phyloP scores from a whole-genome alignment of 2,113 vertebrate genomes.

The Macquaria ambigua region DNA sequence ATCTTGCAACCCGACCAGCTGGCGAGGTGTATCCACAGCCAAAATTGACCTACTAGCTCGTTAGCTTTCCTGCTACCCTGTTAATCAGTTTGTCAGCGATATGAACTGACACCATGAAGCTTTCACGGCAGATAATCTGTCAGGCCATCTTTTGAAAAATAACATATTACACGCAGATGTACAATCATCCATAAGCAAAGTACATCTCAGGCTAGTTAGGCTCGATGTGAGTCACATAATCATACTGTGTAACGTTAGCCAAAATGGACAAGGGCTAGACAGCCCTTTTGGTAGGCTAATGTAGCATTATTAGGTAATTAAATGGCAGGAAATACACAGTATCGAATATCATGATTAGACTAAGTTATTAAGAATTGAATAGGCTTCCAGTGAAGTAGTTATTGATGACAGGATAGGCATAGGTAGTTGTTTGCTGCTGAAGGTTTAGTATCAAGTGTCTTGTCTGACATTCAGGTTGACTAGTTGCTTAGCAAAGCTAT shows the following conservation, averaged over 20 bases:
- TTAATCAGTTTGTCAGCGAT: constrained; percentile 25
- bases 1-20: constrained; percentile 78
- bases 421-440: background rate
- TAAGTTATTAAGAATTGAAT: background rate
- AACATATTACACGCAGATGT: background rate
- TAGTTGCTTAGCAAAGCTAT: constrained; percentile 25
- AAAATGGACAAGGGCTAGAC: background rate
- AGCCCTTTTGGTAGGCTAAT: constrained; percentile 23
- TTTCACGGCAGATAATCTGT: background rate
- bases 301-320: constrained; percentile 35
- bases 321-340: constrained; percentile 31
- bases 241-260: background rate
- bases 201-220: background rate
- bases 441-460: constrained; percentile 19
- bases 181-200: background rate
- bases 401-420: background rate
- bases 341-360: constrained; percentile 15
- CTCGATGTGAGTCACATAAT: background rate
- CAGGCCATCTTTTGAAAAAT: background rate
- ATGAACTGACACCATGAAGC: background rate
- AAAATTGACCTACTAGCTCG: constrained; percentile 48
- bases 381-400: constrained; percentile 1
- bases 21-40: constrained; percentile 66
- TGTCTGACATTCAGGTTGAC: constrained; percentile 54
- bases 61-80: constrained; percentile 40